These are phyloP conservation scores for Lagria hirta DNA, from an alignment of 2,888 invertebrate genomes.

Conservation along the genomic window DNA sequence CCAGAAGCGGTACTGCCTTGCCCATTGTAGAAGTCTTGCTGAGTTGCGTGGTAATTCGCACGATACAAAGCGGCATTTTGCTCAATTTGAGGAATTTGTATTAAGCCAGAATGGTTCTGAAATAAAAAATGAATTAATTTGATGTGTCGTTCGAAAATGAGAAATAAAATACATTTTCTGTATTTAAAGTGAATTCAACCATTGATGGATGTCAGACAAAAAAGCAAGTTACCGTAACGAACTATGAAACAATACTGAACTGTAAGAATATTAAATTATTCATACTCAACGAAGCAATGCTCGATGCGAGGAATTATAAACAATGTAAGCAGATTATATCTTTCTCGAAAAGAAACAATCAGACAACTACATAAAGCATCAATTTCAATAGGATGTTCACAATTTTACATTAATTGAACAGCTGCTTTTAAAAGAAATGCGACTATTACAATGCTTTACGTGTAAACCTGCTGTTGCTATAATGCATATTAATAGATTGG, in stretches of 20 bases:
- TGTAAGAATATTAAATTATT: slow-evolving; percentile 29
- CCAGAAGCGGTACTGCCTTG: slow-evolving; percentile 46
- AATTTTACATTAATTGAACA: slow-evolving; percentile 23
- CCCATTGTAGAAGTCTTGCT: slow-evolving; percentile 53
- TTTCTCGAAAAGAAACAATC: slow-evolving; percentile 45
- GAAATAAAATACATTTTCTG: too few relatives aligned
- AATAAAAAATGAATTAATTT: slow-evolving; percentile 31
- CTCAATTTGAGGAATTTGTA: slow-evolving; percentile 58
- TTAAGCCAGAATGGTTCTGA: slow-evolving; percentile 47
- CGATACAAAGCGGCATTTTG: slow-evolving; percentile 58
- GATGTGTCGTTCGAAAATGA: slow-evolving; percentile 34
- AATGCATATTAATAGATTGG: slow-evolving; percentile 36
- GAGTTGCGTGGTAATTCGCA: slow-evolving; percentile 57
- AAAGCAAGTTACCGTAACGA: slow-evolving; percentile 40
- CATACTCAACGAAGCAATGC: slow-evolving; percentile 42
- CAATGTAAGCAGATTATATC: slow-evolving; percentile 49
- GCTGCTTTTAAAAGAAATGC: slow-evolving; percentile 28
- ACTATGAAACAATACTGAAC: slow-evolving; percentile 46
- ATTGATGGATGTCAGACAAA: too few relatives aligned
- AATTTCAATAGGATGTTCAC: slow-evolving; percentile 7
- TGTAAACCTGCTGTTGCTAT: slow-evolving; percentile 26
- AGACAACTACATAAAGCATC: slow-evolving; percentile 32
- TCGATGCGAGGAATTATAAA: slow-evolving; percentile 46
- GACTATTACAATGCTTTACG: slow-evolving; percentile 38
- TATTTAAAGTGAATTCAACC: slow-evolving; percentile 45